Percentiles rank a stretch among this genome's conserved stretches.
Conservation (phyloP, 2,113 vertebrate genomes). For the Vidua macroura region DNA sequence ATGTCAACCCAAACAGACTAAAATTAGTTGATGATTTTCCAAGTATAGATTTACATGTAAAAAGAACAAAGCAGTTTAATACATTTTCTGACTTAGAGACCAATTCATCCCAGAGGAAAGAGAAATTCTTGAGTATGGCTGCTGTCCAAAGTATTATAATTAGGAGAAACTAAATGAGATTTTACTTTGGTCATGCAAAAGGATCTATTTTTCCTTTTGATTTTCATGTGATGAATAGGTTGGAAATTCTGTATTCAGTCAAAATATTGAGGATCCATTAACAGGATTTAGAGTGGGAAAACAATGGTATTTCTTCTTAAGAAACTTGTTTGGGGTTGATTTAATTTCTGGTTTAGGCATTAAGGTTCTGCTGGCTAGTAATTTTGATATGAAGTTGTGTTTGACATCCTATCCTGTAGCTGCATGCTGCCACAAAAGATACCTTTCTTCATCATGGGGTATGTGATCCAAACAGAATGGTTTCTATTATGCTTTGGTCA, state of each 20-base stretch:
- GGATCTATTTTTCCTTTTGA: neutral
- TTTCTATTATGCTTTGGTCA: neutral
- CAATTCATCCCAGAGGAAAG: neutral
- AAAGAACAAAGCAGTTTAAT: constrained; percentile 33
- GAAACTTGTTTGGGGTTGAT: neutral
- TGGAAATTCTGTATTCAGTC: neutral
- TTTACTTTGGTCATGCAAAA: neutral
- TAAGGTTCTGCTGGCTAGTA: neutral
- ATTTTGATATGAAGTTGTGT: neutral
- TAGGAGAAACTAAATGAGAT: neutral
- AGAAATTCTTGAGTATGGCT: neutral
- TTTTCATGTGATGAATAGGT: neutral
- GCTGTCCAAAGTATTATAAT: constrained; percentile 33
- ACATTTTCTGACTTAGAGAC: neutral
- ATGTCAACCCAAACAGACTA: constrained; percentile 54
- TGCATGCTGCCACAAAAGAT: neutral
- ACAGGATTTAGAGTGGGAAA: neutral
- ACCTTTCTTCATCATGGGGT: neutral
- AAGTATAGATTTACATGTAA: constrained; percentile 52
- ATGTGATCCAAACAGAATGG: neutral
- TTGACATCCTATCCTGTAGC: fast-evolving
- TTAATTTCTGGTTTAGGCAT: neutral
- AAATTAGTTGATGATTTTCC: constrained; percentile 62
- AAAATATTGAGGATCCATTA: neutral
- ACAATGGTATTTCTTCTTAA: neutral